A percentile compares a stretch with the other conserved stretches of the same genome.
phyloP scores from a whole-genome alignment of 2,797 vertebrate species.

The Rhyacichthys aspro region DNA sequence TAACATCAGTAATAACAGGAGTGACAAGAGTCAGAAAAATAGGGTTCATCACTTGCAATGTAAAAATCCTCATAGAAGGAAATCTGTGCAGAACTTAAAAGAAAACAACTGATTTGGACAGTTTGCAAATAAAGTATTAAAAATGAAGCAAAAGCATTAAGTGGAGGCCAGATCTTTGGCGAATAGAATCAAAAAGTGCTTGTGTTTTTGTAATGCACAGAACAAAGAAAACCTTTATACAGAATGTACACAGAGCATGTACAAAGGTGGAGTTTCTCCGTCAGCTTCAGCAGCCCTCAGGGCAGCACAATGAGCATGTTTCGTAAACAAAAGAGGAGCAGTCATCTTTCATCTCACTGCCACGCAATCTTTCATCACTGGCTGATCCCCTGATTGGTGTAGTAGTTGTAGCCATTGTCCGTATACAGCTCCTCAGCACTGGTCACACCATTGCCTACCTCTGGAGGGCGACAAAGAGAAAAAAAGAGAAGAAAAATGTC shows the following conservation, averaged over 20 bases:
- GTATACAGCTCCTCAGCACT: conserved; percentile 85
- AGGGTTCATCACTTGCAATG: conserved; percentile 26
- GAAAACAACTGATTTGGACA: conserved; percentile 48
- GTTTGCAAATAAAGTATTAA: conserved; percentile 28
- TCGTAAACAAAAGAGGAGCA: not conserved
- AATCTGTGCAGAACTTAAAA: conserved; percentile 34
- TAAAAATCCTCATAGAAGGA: conserved; percentile 8
- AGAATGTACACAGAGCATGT: conserved; percentile 49
- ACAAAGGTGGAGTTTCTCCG: conserved; percentile 19
- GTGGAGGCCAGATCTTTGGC: conserved; percentile 54
- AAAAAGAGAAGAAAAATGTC: conserved; percentile 16
- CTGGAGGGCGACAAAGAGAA: conserved; percentile 73
- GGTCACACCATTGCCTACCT: conserved; percentile 88
- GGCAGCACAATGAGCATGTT: conserved; percentile 23
- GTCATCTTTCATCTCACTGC: not conserved
- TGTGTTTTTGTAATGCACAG: conserved; percentile 36
- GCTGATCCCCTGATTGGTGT: conserved; percentile 77
- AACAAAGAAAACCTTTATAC: conserved; percentile 44
- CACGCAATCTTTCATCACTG: conserved; percentile 47
- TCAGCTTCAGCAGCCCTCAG: conserved; percentile 29
- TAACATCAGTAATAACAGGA: conserved; percentile 25
- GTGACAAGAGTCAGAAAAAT: conserved; percentile 49
- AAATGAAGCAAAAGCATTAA: conserved; percentile 29
- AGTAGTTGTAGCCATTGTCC: conserved; percentile 86
- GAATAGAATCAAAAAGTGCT: conserved; percentile 55